These are phyloP conservation scores for Phyllotreta cruciferae DNA, from an alignment of 2,888 invertebrate species.

Conservation along the genomic window DNA sequence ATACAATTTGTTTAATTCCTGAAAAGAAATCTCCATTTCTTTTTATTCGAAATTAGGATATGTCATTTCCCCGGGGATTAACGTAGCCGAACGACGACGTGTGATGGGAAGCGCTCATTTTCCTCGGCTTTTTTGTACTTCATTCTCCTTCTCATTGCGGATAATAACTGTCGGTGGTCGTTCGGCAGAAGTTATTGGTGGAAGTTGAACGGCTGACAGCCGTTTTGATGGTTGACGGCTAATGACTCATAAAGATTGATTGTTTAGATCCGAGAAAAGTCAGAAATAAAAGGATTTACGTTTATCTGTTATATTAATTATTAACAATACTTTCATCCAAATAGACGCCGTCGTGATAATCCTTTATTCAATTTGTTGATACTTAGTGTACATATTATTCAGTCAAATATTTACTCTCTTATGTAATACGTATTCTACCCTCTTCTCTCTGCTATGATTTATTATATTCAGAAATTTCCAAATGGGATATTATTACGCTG, in stretches of 20 bases:
- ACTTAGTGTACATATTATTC: too few species aligned
- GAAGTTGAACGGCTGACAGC: slow-evolving; percentile 9
- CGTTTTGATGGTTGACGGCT: slow-evolving; percentile 7
- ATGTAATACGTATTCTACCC: too few species aligned
- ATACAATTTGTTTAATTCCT: too few species aligned
- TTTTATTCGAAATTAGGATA: slow-evolving; percentile 7
- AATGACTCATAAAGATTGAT: slow-evolving; percentile 9
- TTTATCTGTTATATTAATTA: neutral
- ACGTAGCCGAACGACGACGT: slow-evolving; percentile 25
- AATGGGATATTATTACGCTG: too few species aligned
- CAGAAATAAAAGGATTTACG: neutral
- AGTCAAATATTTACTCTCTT: too few species aligned
- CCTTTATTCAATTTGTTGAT: too few species aligned
- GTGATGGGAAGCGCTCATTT: slow-evolving; percentile 29
- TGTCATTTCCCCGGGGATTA: slow-evolving; percentile 23
- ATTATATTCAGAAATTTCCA: too few species aligned
- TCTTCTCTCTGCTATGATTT: too few species aligned
- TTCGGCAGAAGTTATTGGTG: slow-evolving; percentile 1
- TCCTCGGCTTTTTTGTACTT: slow-evolving; percentile 1
- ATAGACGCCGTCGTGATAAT: too few species aligned
- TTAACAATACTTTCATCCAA: too few species aligned
- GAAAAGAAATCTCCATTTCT: neutral
- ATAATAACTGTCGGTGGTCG: slow-evolving; percentile 18
- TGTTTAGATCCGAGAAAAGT: slow-evolving; percentile 8
- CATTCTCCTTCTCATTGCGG: slow-evolving; percentile 16